Base-by-base conservation (phyloP, 2,113 vertebrate genomes). In the Pampusana beccarii region DNA sequence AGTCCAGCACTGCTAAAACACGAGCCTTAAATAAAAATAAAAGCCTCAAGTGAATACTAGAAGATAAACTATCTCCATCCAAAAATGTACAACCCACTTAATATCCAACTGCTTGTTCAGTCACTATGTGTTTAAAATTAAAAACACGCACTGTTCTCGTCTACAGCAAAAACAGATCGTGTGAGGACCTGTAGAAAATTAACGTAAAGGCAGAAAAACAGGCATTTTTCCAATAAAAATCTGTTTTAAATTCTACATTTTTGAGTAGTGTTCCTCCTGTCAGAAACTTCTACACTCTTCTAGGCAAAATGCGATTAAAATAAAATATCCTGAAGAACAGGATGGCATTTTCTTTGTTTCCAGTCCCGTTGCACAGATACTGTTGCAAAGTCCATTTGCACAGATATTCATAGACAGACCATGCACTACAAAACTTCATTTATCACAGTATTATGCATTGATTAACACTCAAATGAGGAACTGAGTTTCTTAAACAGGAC, bases 1-100 rank as follows among this genome's bases (percentile, higher is more conserved):
- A 99, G 95, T 99, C 99, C 94, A 99, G 90, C 28, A 99, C 98
- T 8, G 99, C 99, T 33, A 99, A 89, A 64, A 99, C 98, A 79
- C 98, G 98, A 44, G 98, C 98, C 99, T 98, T 98, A 57, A 81
- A 96, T 34, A 77, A 96, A 94, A 97, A 87, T 20, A 53, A 89
- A 92, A 93, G 50, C 13, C 31, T 51, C 29, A 85, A 61, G 57
- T 74, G 28, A 94, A 28, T 36, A 13, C 13, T 42, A 70, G 24
- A 61, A 87, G n/a, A 90, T 8, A 79, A 60, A 12, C 11, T 85
- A 3, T 62, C 81, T 42, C 57, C 20, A 72, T 21, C n/a, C n/a
- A 78, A 40, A 88, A 69, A 74, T 5, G 36, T 9, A 71, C 20
- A 67, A 60, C 23, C n/a, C 51, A 62, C 24, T 78, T 64, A 66